phyloP scores from a whole-genome alignment of 2,113 vertebrate species.

The Falcunculus frontatus region DNA sequence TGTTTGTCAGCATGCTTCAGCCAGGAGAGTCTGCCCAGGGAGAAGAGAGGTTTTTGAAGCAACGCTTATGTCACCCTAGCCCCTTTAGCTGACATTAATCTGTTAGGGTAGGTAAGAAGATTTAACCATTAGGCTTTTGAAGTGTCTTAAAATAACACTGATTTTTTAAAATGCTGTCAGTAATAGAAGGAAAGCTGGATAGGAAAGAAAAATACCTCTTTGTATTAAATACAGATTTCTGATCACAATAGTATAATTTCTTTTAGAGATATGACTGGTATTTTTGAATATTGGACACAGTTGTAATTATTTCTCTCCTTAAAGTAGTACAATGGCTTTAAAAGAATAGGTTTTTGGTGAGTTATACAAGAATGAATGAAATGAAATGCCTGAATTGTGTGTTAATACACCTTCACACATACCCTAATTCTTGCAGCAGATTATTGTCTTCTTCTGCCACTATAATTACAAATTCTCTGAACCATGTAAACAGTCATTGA shows the following conservation, averaged over 20 bases:
- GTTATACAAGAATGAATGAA: not conserved
- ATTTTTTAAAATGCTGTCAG: not conserved
- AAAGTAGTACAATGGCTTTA: not conserved
- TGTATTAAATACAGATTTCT: not conserved
- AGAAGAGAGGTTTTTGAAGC: not conserved
- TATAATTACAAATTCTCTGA: not conserved
- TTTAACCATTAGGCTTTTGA: not conserved
- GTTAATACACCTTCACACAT: not conserved
- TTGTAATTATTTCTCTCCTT: not conserved
- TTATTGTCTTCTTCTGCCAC: not conserved
- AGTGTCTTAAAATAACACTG: not conserved
- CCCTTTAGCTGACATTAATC: not conserved
- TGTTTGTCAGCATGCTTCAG: not conserved
- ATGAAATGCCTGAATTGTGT: not conserved
- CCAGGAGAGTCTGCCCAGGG: not conserved
- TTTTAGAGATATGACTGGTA: not conserved
- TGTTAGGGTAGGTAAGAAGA: not conserved
- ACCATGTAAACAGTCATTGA: not conserved
- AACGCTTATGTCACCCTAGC: not conserved
- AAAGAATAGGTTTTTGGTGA: not conserved
- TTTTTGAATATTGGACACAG: not conserved
- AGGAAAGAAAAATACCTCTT: not conserved
- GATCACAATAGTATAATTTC: not conserved
- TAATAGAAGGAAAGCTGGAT: not conserved
- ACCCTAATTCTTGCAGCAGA: not conserved